Evolutionary conservation across 2,113 vertebrate genomes (phyloP), one percentile per base, ranked within the genome.

Genomic region (Ptilorrhoa leucosticta): DNA sequence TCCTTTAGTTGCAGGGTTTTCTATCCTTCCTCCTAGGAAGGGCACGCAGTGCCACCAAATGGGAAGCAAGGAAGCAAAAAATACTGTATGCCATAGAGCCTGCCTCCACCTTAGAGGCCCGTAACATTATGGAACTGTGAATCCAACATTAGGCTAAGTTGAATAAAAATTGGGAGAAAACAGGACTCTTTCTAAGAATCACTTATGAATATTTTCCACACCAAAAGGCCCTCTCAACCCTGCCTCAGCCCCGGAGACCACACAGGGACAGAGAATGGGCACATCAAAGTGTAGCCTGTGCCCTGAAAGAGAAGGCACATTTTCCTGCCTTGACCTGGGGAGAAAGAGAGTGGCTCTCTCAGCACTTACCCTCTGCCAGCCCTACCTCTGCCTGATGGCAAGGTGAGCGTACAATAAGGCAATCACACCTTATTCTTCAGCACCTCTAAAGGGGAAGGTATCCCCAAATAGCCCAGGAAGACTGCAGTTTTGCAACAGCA

Each of bases 91-190:
- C 8, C 21, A 65, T 15, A 54, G 6, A 95, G 45, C 9, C 42
- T 60, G 33, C 28, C 28, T 71, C 37, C 24, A 31, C 40, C 50
- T 44, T 30, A 53, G 13, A 77, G 60, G 3, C 51, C 15, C 0
- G 0, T 42, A 56, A 76, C 21, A n/a, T 11, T 0, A 7, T 0
- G 0, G 70, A 58, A 12, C 20, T 65, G n/a, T 6, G 31, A 84
- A 75, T 40, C 13, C 22, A 60, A 54, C 24, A 75, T 39, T 4
- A 70, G 54, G 26, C 13, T 26, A 73, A 63, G 19, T 0, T 63
- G 22, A 57, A 83, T 31, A 71, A 47, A n/a, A 93, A 83, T 2
- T 27, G 42, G 15, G 24, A 81, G 33, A 63, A 83, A 88, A 68
- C 0, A 15, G 26, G 66, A 83, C 7, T 60, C 66, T 80, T 63